phyloP scores from a whole-genome alignment of 2,888 invertebrate genomes.

The Drosophila merina region DNA sequence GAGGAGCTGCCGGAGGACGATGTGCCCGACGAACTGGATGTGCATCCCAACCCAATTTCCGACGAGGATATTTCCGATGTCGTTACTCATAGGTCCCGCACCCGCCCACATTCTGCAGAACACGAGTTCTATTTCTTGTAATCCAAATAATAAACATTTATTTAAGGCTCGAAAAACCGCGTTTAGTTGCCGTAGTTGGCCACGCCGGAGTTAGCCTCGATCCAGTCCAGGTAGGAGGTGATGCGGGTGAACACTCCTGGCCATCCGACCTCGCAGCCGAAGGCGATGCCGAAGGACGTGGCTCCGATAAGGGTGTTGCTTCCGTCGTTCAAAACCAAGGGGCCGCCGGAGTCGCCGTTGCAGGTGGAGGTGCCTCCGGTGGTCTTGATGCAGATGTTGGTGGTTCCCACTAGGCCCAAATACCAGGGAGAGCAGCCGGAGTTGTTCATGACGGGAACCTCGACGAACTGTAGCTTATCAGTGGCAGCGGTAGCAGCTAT shows the following conservation, averaged over 20 bases:
- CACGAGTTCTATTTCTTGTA: constrained; percentile 67
- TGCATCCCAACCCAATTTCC: constrained; percentile 25
- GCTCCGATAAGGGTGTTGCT: constrained; percentile 72
- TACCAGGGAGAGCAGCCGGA: constrained; percentile 65
- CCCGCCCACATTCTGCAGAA: constrained; percentile 53
- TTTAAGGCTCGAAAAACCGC: constrained; percentile 40
- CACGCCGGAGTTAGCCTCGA: constrained; percentile 60
- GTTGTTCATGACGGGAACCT: constrained; percentile 66
- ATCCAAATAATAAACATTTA: constrained; percentile 62
- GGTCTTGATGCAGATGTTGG: constrained; percentile 76
- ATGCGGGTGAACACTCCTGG: constrained; percentile 82
- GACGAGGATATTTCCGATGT: constrained; percentile 46
- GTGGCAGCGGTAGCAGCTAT: constrained; percentile 59
- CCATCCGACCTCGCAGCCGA: constrained; percentile 80
- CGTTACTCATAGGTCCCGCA: constrained; percentile 41
- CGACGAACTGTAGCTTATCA: constrained; percentile 63
- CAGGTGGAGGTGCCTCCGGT: constrained; percentile 76
- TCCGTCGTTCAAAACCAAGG: constrained; percentile 69
- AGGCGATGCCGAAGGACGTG: constrained; percentile 79
- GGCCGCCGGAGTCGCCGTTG: constrained; percentile 83
- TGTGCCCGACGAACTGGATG: constrained; percentile 65
- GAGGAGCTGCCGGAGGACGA: constrained; percentile 53
- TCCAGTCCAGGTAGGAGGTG: constrained; percentile 81
- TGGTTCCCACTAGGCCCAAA: constrained; percentile 44
- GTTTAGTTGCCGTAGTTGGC: constrained; percentile 57